Evolutionary conservation across 2,113 vertebrate species (phyloP), one percentile per base, ranked within the genome.

Genomic region (Dendropsophus ebraccatus): DNA sequence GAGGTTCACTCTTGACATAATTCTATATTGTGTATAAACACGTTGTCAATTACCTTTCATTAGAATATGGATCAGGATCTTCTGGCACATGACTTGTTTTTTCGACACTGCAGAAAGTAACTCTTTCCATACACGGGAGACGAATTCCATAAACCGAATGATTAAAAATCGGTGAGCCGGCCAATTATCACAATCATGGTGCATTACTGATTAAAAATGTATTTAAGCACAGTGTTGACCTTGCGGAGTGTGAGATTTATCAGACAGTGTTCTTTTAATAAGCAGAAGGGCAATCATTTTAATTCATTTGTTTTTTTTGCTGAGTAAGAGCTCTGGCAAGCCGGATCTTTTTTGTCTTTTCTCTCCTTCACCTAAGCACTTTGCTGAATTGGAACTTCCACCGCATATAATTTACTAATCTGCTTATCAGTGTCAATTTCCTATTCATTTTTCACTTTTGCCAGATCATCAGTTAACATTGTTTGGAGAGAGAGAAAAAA

Each of bases 251-350:
- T 81, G 80, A 81, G 49, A 86, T 86, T 86, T 86, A 86, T 86
- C 84, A 81, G 84, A 70, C 74, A 81, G 50, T 62, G 37, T 74
- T 81, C 77, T 81, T 86, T 47, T 86, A 86, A 81, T 81, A 81
- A 86, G 84, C 50, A 86, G 65, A 73, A 86, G 84, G 77, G 67
- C 77, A 86, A 81, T 86, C 84, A 81, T 86, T 81, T 81, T 81
- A 86, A 86, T 86, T 86, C 84, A 81, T 86, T 86, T 86, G 65
- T 81, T 86, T 81, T 86, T n/a, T 86, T 49, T 86, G 84, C 84
- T 86, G 84, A 86, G 32, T 86, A 73, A 81, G 84, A 62, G n/a
- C 52, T 81, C 37, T 86, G 84, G 84, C 84, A 86, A 86, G 77
- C 84, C 13, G 12, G 65, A 45, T 72, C 52, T 81, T 74, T 86